phyloP scores from a whole-genome alignment of 2,797 vertebrate genomes.

The Florisuga fusca region DNA sequence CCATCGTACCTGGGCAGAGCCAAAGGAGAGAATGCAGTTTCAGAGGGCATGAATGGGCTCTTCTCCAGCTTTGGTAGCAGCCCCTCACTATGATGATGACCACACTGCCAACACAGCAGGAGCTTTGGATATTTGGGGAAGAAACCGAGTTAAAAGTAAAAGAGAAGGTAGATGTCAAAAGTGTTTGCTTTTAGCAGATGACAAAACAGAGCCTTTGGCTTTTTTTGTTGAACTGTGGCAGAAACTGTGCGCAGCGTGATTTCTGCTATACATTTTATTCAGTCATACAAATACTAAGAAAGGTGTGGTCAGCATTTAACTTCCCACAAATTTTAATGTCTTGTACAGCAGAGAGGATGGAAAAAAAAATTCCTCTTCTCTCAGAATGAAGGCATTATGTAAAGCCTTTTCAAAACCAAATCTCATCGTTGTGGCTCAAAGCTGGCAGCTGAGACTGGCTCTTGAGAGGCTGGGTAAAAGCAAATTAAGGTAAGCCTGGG shows the following conservation, averaged over 20 bases:
- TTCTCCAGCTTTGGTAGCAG: background rate
- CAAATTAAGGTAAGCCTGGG: background rate
- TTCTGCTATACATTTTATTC: background rate
- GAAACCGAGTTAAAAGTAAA: background rate
- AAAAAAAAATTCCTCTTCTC: background rate
- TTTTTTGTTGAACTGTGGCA: background rate
- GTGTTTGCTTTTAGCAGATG: background rate
- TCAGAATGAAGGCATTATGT: background rate
- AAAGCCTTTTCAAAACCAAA: background rate
- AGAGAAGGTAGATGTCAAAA: background rate
- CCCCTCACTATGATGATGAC: background rate
- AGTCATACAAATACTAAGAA: background rate
- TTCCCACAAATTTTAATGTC: background rate
- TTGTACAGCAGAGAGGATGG: background rate
- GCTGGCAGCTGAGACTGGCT: background rate
- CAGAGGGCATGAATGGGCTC: background rate
- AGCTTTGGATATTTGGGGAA: background rate
- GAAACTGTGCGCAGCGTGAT: background rate
- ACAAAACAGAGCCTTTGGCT: background rate
- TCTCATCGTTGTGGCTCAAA: background rate
- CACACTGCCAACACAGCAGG: rapidly evolving
- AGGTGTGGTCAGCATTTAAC: background rate
- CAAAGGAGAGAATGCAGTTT: background rate
- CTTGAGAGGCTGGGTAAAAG: background rate
- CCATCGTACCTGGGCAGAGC: conserved; percentile 88